These are phyloP conservation scores for Tolmerus cingulatus DNA, from an alignment of 2,888 invertebrate species.

Conservation along the genomic window DNA sequence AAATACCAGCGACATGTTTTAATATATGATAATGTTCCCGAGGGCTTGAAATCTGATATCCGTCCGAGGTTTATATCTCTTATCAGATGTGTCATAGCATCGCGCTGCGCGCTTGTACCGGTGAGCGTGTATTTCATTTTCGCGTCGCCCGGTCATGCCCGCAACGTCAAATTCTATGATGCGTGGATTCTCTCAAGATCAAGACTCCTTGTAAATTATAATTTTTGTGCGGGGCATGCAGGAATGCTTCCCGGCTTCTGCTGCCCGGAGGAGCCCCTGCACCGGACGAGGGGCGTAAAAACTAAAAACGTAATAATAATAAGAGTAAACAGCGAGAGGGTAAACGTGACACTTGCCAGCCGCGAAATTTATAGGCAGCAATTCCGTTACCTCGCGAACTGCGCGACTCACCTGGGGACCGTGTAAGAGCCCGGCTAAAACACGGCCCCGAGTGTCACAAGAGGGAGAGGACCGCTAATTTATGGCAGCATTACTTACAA, in stretches of 20 bases:
- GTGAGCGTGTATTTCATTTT: conserved; percentile 32
- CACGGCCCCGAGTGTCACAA: conserved; percentile 1
- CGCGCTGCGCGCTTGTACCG: background rate
- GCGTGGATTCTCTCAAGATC: conserved; percentile 7
- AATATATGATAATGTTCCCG: conserved; percentile 63
- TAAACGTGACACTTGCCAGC: conserved; percentile 44
- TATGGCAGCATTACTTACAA: conserved; percentile 22
- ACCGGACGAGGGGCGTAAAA: background rate
- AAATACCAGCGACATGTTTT: conserved; percentile 64
- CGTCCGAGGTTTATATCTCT: conserved; percentile 20
- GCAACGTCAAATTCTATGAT: conserved; percentile 35
- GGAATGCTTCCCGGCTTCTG: conserved; percentile 28
- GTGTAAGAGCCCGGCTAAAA: conserved; percentile 21
- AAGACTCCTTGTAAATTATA: conserved; percentile 19
- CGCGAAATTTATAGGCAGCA: conserved; percentile 45
- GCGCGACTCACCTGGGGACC: conserved; percentile 13
- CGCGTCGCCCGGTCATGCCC: background rate
- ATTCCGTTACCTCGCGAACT: conserved; percentile 34
- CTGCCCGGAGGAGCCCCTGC: background rate
- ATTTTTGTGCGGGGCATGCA: conserved; percentile 14
- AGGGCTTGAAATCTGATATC: conserved; percentile 63
- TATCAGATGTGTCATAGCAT: conserved; percentile 36
- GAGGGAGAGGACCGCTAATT: conserved; percentile 10
- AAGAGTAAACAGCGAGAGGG: conserved; percentile 19
- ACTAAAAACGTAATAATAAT: conserved; percentile 22